A percentile compares a stretch with the other conserved stretches of the same genome.
Conservation (phyloP, 2,113 vertebrate species). For the Chascanopsetta lugubris region DNA sequence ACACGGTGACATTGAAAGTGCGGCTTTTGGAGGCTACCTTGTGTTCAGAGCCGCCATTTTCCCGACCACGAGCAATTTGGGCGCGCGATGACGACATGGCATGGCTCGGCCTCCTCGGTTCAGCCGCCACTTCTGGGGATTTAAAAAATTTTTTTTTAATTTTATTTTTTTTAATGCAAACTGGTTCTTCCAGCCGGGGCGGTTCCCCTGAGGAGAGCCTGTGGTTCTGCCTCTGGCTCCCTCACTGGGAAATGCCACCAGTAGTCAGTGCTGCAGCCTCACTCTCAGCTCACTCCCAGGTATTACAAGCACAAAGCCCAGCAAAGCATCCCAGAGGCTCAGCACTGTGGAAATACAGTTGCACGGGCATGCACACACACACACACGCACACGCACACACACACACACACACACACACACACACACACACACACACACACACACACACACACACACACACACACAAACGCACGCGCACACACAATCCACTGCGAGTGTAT, state of each 20-base stretch:
- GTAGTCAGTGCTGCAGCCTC: constrained; percentile 66
- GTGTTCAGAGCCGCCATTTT: constrained; percentile 42
- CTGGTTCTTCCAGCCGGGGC: constrained; percentile 49
- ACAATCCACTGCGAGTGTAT: constrained; percentile 9
- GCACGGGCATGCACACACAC: constrained; percentile 21
- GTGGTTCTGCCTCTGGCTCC: constrained; percentile 71
- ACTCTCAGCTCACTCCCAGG: constrained; percentile 62
- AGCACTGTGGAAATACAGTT: constrained; percentile 65
- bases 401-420: constrained; percentile 37
- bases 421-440: too few species aligned
- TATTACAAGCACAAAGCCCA: constrained; percentile 67
- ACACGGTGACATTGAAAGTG: constrained; percentile 25
- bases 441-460: constrained; percentile 33
- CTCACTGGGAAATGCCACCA: constrained; percentile 66
- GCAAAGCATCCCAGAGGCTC: constrained; percentile 62
- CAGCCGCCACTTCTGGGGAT: constrained; percentile 59
- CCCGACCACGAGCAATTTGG: constrained; percentile 57
- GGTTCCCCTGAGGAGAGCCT: constrained; percentile 70
- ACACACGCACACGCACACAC: constrained; percentile 20
- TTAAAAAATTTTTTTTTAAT: too few species aligned
- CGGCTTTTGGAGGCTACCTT: constrained; percentile 1
- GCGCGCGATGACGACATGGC: constrained; percentile 52
- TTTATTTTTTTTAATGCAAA: constrained; percentile 59
- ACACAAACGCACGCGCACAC: constrained; percentile 33
- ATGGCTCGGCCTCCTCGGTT: constrained; percentile 57